Base-by-base conservation (phyloP, 2,797 vertebrate species). In the Tragopan temminckii region DNA sequence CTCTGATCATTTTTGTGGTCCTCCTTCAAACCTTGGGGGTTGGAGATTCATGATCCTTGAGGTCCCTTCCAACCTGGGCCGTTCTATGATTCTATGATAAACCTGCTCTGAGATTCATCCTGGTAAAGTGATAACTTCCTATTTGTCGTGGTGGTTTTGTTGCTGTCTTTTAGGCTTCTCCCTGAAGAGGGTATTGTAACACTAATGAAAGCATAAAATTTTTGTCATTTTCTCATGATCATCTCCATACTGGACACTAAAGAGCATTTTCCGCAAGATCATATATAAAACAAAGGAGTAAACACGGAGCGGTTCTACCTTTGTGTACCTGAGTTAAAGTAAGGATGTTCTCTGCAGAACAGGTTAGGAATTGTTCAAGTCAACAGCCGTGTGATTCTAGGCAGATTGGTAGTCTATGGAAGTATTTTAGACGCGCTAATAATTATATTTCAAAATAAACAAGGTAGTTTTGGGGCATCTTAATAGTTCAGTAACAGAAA, bases 131-230 rank as follows among this genome's bases (percentile, higher is more conserved):
- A 29, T 7, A 13, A 27, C 1, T 67, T 92, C 42, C 27, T 9
- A n/a, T 59, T 85, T 57, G 14, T 9, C 31, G 9, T 33, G 23
- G 16, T 29, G 25, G 11, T 62, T 25, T 8, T 76, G 6, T 25
- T 80, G 2, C 36, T 58, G 36, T 3, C 3, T 0, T 20, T 59
- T 70, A 13, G 67, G 61, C 5, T 3, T 3, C 4, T 4, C 21
- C 23, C 13, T 1, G 0, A 61, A 4, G 5, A 40, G 10, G 21
- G 0, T 5, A 9, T 38, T 64, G 5, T 16, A 70, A 79, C 42
- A 21, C 6, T 74, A 25, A 57, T 9, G 68, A 66, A 86, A 86
- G 2, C 11, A 88, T 25, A 85, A 90, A 46, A 76, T 68, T 24
- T 61, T 62, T 66, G 7, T 66, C 19, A 17, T 17, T 1, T 19